These are phyloP conservation scores for Numenius arquata DNA, from an alignment of 2,113 vertebrate genomes.

Conservation along the genomic window DNA sequence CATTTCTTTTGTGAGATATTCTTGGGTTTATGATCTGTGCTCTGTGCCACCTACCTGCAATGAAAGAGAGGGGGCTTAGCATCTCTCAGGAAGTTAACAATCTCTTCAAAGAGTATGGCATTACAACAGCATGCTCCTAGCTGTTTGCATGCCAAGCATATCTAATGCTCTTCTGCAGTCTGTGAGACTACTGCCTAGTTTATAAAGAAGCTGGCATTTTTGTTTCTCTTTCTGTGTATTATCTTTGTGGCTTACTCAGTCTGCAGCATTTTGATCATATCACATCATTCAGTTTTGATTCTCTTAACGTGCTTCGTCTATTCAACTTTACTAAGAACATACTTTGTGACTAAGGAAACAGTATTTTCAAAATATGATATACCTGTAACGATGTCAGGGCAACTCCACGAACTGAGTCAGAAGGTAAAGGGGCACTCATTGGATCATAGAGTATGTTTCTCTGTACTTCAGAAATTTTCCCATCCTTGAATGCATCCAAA, in stretches of 20 bases:
- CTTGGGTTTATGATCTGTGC: neutral
- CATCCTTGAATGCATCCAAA: slow-evolving; percentile 72
- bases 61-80: neutral
- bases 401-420: slow-evolving; percentile 63
- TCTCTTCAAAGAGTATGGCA: neutral
- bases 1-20: neutral
- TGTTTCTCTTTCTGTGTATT: neutral
- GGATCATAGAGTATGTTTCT: neutral
- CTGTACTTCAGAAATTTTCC: slow-evolving; percentile 16
- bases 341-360: neutral
- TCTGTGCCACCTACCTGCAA: neutral
- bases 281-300: neutral
- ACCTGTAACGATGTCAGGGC: slow-evolving; percentile 85
- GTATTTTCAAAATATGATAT: slow-evolving; percentile 1
- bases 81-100: neutral
- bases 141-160: neutral
- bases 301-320: neutral
- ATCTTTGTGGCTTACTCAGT: neutral
- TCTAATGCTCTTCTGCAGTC: neutral
- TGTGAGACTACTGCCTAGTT: neutral
- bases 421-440: neutral
- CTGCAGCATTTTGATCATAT: neutral
- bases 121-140: neutral
- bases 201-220: neutral
- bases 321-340: neutral